Base-by-base conservation (phyloP, 2,888 invertebrate species). In the Agelastica alni region DNA sequence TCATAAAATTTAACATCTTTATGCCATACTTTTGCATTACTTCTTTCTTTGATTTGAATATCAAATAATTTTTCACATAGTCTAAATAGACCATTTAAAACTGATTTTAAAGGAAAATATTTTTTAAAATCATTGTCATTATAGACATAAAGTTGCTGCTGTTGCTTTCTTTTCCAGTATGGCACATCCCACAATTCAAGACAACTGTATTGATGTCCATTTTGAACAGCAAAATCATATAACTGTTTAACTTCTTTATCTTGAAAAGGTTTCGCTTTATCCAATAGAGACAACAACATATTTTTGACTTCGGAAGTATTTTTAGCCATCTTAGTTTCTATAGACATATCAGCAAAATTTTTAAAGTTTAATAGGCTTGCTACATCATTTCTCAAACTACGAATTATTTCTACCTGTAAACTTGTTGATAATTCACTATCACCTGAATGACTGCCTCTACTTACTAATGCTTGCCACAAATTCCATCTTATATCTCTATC, bases 241-340 rank as follows among this genome's bases (percentile, higher is more conserved):
- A 96, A 74, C 5, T 80, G 75, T 20, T 82, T 80, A 1, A 96
- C 72, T 79, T 96, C 95, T 3, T 81, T 77, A 52, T 88, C 85
- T 72, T 94, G 93, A 42, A 85, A 84, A 0, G 89, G 87, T 53
- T 83, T 83, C 0, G 92, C 91, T 66, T 80, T 83, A 63, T 84
- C 82, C 0, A 87, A 73, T 26, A 92, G 79, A 59, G 78, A 83
- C 46, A 86, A 80, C 17, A 96, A 79, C 56, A 88, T 82, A 55
- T 83, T 80, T 60, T 87, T 80, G 0, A 95, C 86, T 22, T 59
- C 59, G 18, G 53, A 45, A 7, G 56, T 43, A 60, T 80, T 87
- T 5, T 88, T 90, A 4, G 94, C 93, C 93, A 96, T 88, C 81
- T 95, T 96, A 0, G 93, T 94, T 78, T 91, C 87, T 92, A 96